These are phyloP conservation scores for Lamellibrachia luymesi DNA, from an alignment of 1,140 invertebrate genomes.

Conservation along the genomic window DNA sequence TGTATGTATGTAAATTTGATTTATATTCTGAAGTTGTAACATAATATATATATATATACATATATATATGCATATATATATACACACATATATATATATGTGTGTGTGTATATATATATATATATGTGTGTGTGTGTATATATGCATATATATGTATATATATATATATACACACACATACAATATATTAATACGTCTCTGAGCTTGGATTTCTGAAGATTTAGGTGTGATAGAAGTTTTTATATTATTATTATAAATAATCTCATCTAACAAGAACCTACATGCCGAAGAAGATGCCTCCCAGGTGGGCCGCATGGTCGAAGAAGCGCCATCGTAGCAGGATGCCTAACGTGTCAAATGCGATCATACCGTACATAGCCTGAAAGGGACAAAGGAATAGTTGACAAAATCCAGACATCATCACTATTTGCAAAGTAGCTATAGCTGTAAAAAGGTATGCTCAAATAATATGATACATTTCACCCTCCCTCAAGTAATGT, in stretches of 20 bases:
- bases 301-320: conserved; percentile 97
- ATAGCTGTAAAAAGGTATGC: background rate
- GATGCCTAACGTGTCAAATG: conserved; percentile 78
- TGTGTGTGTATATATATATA: background rate
- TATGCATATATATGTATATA: background rate
- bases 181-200: too few species aligned
- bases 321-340: conserved; percentile 87
- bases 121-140: background rate
- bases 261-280: conserved; percentile 50
- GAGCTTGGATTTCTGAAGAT: too few species aligned
- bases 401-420: background rate
- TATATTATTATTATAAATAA: background rate
- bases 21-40: too few species aligned
- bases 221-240: too few species aligned
- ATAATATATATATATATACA: too few species aligned
- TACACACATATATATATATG: background rate
- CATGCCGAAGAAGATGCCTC: conserved; percentile 89
- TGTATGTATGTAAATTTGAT: too few species aligned
- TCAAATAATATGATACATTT: background rate
- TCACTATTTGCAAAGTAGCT: background rate
- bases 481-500: too few species aligned
- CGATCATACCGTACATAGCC: conserved; percentile 84
- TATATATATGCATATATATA: too few species aligned
- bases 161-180: background rate
- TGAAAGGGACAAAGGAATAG: conserved; percentile 54